These are phyloP conservation scores for Sinosuthora webbiana DNA, from an alignment of 2,113 vertebrate species.

Conservation along the genomic window DNA sequence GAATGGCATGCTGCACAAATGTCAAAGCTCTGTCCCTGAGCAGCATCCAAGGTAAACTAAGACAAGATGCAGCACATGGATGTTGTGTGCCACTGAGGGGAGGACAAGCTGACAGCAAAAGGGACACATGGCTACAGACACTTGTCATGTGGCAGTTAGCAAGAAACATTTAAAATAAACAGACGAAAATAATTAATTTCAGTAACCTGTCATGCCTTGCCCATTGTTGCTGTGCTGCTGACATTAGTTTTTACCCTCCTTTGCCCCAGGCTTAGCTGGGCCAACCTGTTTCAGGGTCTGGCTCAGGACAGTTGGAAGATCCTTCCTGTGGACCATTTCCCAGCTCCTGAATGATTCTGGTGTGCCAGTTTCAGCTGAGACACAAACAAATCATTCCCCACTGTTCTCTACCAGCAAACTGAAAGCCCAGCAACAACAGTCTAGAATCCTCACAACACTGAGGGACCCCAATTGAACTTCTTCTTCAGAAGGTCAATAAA, in stretches of 20 bases:
- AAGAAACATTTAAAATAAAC: conserved; percentile 60
- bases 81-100: conserved; percentile 33
- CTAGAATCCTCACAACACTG: not conserved
- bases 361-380: not conserved
- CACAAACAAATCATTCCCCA: not conserved
- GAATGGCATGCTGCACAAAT: conserved; percentile 53
- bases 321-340: not conserved
- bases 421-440: not conserved
- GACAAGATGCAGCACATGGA: conserved; percentile 58
- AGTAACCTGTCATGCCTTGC: not conserved
- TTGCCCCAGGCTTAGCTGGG: not conserved
- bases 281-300: not conserved
- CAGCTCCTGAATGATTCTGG: not conserved
- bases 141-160: conserved; percentile 58
- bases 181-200: conserved; percentile 30
- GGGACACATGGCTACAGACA: conserved; percentile 60
- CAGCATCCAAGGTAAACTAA: conserved; percentile 28
- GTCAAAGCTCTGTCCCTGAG: conserved; percentile 37
- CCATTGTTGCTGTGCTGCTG: not conserved
- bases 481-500: not conserved
- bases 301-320: not conserved
- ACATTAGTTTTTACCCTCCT: not conserved
- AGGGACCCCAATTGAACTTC: not conserved
- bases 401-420: not conserved
- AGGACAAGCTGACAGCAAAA: conserved; percentile 63